Percentiles rank a stretch among this genome's conserved stretches.
phyloP scores from a whole-genome alignment of 2,113 vertebrate species.

The Otocyon megalotis region DNA sequence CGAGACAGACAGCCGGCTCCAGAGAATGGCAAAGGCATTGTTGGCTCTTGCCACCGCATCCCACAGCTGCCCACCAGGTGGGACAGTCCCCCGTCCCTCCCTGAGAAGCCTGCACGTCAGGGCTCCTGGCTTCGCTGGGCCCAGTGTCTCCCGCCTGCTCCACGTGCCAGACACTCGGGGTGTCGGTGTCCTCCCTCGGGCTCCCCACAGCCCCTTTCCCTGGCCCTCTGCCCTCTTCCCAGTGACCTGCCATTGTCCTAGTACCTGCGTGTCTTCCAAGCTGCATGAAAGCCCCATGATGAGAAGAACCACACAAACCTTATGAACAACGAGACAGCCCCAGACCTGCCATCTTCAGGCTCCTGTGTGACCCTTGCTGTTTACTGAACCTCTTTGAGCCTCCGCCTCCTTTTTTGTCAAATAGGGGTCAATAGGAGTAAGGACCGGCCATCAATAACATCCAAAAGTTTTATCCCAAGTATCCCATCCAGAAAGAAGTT shows the following conservation, averaged over 20 bases:
- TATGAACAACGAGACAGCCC: background rate
- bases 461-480: background rate
- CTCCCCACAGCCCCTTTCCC: fast-evolving
- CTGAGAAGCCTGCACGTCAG: background rate
- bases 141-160: fast-evolving
- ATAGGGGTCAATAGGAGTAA: background rate
- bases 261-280: background rate
- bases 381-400: background rate
- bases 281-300: no score
- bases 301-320: no score
- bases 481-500: background rate
- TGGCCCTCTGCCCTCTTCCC: background rate
- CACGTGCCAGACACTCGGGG: fast-evolving
- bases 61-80: fast-evolving
- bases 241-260: fast-evolving
- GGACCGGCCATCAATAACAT: background rate
- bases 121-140: no score
- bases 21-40: fast-evolving
- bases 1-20: background rate
- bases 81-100: fast-evolving
- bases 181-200: fast-evolving
- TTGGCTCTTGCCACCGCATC: fast-evolving
- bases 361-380: background rate
- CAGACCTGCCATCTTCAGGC: background rate
- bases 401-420: background rate